phyloP scores from a whole-genome alignment of 2,113 vertebrate species.

The Pteronura brasiliensis region DNA sequence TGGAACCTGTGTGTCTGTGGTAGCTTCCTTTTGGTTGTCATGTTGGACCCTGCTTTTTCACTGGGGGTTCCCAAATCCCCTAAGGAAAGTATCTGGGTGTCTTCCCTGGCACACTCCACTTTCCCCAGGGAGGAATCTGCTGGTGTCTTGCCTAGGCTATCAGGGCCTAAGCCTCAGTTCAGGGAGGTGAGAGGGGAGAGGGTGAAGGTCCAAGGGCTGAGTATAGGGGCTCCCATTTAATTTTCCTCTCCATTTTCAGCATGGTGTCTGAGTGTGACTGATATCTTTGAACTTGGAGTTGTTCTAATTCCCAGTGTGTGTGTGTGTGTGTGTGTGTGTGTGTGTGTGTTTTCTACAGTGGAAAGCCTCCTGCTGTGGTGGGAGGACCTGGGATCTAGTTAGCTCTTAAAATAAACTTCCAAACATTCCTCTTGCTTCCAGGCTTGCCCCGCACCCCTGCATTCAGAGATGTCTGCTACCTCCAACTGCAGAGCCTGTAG shows the following conservation, averaged over 20 bases:
- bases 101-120: not conserved
- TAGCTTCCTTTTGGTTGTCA: not conserved
- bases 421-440: not conserved
- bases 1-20: not conserved
- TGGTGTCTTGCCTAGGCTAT: not conserved
- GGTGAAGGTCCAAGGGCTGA: not conserved
- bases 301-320: not conserved
- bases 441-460: not conserved
- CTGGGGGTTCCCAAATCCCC: not conserved
- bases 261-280: not conserved
- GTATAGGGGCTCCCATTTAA: not conserved
- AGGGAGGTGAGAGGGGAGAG: not conserved
- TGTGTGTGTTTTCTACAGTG: not conserved
- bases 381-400: not conserved
- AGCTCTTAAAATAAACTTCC: not conserved
- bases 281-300: not conserved
- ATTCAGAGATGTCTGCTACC: not conserved
- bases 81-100: not conserved
- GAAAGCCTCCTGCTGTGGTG: not conserved
- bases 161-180: not conserved
- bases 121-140: not conserved
- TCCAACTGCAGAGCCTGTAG: not conserved
- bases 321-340: not conserved
- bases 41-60: not conserved
- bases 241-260: not conserved